phyloP scores from a whole-genome alignment of 2,888 invertebrate genomes.

The Argyresthia albistria region DNA sequence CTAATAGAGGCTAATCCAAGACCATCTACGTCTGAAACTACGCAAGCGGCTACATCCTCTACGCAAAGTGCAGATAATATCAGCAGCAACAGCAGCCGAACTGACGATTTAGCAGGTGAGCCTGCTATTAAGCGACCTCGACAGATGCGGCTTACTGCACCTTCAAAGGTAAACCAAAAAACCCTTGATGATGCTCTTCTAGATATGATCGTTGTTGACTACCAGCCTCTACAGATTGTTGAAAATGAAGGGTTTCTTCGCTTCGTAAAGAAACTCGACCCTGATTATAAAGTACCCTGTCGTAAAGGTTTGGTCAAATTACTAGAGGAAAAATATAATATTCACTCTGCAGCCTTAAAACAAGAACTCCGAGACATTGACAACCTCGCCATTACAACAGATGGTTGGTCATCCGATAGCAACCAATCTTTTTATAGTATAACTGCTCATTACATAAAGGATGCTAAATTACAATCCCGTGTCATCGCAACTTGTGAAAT shows the following conservation, averaged over 20 bases:
- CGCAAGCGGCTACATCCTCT: too few relatives aligned
- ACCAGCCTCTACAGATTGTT: conserved; percentile 26
- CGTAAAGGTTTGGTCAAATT: conserved; percentile 17
- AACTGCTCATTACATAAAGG: background rate
- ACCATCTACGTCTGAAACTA: too few relatives aligned
- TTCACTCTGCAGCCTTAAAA: conserved; percentile 8
- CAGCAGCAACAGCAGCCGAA: too few relatives aligned
- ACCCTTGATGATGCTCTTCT: conserved; percentile 16
- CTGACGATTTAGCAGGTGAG: too few relatives aligned
- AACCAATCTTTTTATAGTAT: conserved; percentile 15
- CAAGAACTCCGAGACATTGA: conserved; percentile 10
- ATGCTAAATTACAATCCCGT: conserved; percentile 10
- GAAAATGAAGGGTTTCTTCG: conserved; percentile 23
- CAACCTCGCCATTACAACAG: conserved; percentile 15
- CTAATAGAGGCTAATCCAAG: too few relatives aligned
- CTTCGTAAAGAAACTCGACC: conserved; percentile 19
- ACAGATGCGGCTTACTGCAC: too few relatives aligned
- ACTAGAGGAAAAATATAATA: conserved; percentile 15
- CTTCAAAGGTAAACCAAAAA: too few relatives aligned
- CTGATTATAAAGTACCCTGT: conserved; percentile 19
- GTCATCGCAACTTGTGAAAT: conserved; percentile 12
- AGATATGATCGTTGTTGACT: conserved; percentile 20
- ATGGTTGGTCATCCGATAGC: conserved; percentile 16
- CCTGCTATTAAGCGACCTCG: too few relatives aligned
- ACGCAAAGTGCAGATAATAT: too few relatives aligned